Conservation (phyloP, 2,113 vertebrate genomes). For the Charadrius vociferus region DNA sequence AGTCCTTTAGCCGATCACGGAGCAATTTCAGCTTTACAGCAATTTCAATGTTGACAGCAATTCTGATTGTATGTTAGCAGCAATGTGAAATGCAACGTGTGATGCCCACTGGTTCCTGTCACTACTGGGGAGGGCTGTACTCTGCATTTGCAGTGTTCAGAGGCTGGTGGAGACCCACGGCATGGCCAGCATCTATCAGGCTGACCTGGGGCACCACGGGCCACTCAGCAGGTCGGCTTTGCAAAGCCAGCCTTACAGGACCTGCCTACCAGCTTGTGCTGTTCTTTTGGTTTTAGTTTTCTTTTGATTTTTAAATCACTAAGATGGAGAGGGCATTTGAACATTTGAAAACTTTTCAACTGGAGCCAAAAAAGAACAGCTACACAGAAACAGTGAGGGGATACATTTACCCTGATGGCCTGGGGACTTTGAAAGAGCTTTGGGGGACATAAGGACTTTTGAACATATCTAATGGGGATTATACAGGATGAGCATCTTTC, state of each 20-base stretch:
- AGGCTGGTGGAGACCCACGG: neutral
- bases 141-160: neutral
- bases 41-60: neutral
- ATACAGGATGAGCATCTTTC: neutral
- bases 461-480: neutral
- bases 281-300: neutral
- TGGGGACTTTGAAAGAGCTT: neutral
- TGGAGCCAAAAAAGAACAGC: neutral
- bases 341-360: neutral
- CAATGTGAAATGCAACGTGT: neutral
- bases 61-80: neutral
- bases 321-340: neutral
- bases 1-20: neutral
- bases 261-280: neutral
- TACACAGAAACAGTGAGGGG: neutral
- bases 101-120: neutral
- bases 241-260: neutral
- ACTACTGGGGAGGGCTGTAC: neutral
- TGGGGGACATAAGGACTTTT: neutral
- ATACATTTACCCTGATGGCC: neutral
- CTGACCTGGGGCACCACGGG: neutral
- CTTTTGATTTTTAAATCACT: neutral
- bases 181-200: neutral
- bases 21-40: neutral
- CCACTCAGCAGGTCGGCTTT: neutral